phyloP scores from a whole-genome alignment of 2,888 invertebrate genomes.

The Mylabris sibirica region DNA sequence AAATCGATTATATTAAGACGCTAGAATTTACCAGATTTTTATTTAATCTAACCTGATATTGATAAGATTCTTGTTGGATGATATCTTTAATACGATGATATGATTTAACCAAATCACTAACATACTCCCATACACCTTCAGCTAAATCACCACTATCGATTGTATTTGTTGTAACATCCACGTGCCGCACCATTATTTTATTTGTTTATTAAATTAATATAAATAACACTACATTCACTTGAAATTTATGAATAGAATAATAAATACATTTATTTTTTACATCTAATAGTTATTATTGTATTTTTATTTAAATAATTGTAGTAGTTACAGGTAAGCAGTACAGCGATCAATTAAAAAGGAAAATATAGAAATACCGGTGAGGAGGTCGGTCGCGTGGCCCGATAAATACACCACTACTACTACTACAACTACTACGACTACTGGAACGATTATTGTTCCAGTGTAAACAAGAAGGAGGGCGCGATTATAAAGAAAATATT shows the following conservation, averaged over 20 bases:
- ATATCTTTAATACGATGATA: constrained; percentile 55
- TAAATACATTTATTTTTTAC: constrained; percentile 13
- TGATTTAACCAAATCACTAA: constrained; percentile 70
- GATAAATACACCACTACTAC: constrained; percentile 19
- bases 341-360: constrained; percentile 27
- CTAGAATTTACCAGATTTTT: no score
- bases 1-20: no score
- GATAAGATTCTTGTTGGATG: constrained; percentile 37
- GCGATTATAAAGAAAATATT: not conserved
- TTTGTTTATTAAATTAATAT: constrained; percentile 28
- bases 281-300: constrained; percentile 21
- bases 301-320: no score
- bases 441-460: no score
- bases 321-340: constrained; percentile 9
- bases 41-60: constrained; percentile 27
- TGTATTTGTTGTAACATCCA: constrained; percentile 64
- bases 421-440: not conserved
- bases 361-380: constrained; percentile 17
- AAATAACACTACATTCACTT: not conserved
- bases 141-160: constrained; percentile 64
- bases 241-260: no score
- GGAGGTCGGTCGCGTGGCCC: constrained; percentile 31
- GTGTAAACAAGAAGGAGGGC: not conserved
- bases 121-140: constrained; percentile 73
- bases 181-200: constrained; percentile 54